Evolutionary conservation across 1,140 invertebrate genomes (phyloP).

Genomic region (Drosophila jambulina): DNA sequence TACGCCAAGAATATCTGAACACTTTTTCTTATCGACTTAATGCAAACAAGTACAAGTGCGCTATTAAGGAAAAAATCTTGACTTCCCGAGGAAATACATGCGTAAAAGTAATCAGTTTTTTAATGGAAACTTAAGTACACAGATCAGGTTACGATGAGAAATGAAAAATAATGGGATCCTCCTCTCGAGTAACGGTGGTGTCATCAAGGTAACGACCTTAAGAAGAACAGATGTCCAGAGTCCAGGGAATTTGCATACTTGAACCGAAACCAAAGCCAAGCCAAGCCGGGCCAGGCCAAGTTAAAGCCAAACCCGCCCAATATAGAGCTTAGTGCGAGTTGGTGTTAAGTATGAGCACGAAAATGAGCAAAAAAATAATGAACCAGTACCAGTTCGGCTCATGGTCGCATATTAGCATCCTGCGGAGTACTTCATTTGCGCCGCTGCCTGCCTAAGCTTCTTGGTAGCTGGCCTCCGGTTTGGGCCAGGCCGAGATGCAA

Average conservation of each 20-base stretch:
- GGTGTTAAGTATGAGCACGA: constrained; percentile 38
- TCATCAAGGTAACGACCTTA: constrained; percentile 47
- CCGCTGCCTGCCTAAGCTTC: constrained; percentile 37
- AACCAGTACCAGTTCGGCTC: constrained; percentile 36
- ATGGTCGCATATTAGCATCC: constrained; percentile 49
- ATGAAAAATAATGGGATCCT: constrained; percentile 36
- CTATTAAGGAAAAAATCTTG: constrained; percentile 19
- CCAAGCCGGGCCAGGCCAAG: neutral
- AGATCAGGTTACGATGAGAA: constrained; percentile 39
- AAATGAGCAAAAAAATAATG: constrained; percentile 41
- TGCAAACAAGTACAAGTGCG: constrained; percentile 20
- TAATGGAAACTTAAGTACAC: constrained; percentile 50
- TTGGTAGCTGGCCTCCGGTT: constrained; percentile 26
- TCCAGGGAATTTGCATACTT: constrained; percentile 41
- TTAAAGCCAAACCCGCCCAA: constrained; percentile 25
- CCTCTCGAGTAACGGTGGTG: constrained; percentile 39
- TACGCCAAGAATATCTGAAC: neutral
- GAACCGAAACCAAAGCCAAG: constrained; percentile 20
- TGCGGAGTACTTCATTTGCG: constrained; percentile 45
- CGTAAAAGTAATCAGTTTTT: constrained; percentile 38
- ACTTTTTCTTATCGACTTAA: constrained; percentile 9
- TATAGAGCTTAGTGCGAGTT: constrained; percentile 31
- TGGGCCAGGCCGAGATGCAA: constrained; percentile 41
- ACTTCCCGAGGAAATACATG: constrained; percentile 42
- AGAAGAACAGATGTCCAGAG: constrained; percentile 38